A percentile compares a stretch with the other conserved stretches of the same genome.
These are phyloP conservation scores for Elymnias hypermnestra DNA, from an alignment of 1,140 invertebrate genomes.

Conservation along the genomic window DNA sequence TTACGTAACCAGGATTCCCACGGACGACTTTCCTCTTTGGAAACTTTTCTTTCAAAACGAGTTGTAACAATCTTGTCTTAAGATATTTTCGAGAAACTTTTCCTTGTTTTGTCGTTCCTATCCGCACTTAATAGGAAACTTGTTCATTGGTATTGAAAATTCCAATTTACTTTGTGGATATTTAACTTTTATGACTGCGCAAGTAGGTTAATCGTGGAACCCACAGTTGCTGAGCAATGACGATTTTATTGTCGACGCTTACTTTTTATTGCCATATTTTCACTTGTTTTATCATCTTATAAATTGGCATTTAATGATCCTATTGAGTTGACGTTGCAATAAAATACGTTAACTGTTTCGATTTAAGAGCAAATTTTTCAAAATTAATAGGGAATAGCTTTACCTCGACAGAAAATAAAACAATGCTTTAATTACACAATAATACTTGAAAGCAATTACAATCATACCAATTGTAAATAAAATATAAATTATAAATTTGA, in stretches of 20 bases:
- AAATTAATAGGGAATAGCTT: no score
- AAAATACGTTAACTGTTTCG: no score
- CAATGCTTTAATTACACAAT: no score
- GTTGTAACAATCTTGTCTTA: constrained; percentile 15
- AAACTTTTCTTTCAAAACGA: constrained; percentile 20
- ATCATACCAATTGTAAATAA: no score
- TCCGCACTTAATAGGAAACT: constrained; percentile 15
- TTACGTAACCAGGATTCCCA: constrained; percentile 5
- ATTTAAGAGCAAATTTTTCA: no score
- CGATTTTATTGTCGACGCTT: constrained; percentile 2
- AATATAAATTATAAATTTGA: no score
- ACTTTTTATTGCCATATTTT: no score
- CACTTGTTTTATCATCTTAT: no score
- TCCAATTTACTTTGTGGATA: constrained; percentile 10
- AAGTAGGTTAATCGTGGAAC: constrained; percentile 5
- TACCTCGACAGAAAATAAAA: no score
- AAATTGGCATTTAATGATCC: no score
- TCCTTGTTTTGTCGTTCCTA: constrained; percentile 9
- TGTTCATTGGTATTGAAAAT: constrained; percentile 17
- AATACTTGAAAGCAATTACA: no score
- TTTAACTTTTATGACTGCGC: constrained; percentile 16
- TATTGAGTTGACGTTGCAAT: no score
- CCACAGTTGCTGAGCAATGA: background rate
- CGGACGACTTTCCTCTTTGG: constrained; percentile 1
- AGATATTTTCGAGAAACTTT: constrained; percentile 14